Evolutionary conservation across 2,888 invertebrate species (phyloP).

Genomic region (Hanleya hanleyi): DNA sequence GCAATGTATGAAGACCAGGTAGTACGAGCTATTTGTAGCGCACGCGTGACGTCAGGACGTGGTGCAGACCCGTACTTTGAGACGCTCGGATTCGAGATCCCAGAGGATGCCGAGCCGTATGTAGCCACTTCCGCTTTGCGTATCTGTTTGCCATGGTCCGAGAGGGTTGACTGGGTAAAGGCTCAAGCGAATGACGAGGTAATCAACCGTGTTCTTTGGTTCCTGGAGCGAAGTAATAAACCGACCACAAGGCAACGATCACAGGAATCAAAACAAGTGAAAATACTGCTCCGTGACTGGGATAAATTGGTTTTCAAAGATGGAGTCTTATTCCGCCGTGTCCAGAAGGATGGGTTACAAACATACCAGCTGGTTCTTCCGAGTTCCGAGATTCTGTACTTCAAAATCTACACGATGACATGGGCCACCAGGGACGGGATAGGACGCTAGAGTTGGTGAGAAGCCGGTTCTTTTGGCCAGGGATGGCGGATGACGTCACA

Average conservation of each 20-base stretch:
- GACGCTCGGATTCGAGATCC: not conserved
- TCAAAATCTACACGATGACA: slow-evolving; percentile 8
- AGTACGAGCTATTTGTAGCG: not conserved
- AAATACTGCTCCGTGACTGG: too few relatives aligned
- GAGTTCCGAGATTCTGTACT: not conserved
- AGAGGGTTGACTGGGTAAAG: too few relatives aligned
- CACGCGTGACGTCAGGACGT: not conserved
- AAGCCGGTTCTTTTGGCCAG: slow-evolving; percentile 19
- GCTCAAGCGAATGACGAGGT: too few relatives aligned
- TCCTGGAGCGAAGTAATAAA: too few relatives aligned
- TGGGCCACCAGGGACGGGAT: slow-evolving; percentile 19
- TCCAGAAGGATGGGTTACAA: too few relatives aligned
- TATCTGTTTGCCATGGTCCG: too few relatives aligned
- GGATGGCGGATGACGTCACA: slow-evolving; percentile 14
- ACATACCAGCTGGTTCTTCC: slow-evolving; percentile 5
- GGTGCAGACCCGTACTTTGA: not conserved
- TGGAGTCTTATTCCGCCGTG: not conserved
- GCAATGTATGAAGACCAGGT: too few relatives aligned
- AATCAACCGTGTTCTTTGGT: too few relatives aligned
- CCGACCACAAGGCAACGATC: too few relatives aligned
- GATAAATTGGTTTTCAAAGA: not conserved
- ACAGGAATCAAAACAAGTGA: too few relatives aligned
- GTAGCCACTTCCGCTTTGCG: too few relatives aligned
- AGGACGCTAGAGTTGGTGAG: slow-evolving; percentile 13
- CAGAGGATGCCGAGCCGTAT: not conserved